Conservation (phyloP, 2,113 vertebrate genomes). For the Gallinago jamesoni region DNA sequence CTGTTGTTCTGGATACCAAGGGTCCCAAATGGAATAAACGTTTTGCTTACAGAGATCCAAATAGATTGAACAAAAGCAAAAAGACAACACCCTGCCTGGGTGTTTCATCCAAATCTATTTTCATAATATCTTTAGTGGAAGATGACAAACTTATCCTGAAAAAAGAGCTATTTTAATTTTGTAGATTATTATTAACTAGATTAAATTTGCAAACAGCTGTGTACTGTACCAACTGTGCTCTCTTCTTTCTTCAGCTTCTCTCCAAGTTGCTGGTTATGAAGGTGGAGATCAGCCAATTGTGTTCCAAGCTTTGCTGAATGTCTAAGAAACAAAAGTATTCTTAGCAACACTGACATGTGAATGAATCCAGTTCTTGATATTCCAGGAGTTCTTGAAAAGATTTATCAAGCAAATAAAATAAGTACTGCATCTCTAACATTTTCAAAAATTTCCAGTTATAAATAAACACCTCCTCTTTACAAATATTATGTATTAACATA, state of each 20-base stretch:
- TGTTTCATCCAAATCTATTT: neutral
- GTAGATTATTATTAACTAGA: neutral
- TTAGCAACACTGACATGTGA: neutral
- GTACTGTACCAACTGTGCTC: conserved; percentile 84
- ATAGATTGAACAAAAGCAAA: neutral
- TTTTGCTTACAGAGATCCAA: neutral
- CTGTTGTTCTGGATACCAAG: neutral
- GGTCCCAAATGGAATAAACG: neutral
- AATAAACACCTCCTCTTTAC: neutral
- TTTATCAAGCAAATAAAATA: neutral
- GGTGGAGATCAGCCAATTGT: conserved; percentile 89
- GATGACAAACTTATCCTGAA: neutral
- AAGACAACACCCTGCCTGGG: neutral
- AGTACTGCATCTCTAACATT: neutral
- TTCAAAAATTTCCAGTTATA: neutral
- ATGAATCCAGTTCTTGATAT: neutral
- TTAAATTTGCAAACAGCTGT: neutral
- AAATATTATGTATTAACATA: neutral
- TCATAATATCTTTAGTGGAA: neutral
- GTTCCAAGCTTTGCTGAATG: conserved; percentile 83
- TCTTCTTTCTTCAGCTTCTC: conserved; percentile 78
- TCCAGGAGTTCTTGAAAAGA: neutral
- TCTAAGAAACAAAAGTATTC: conserved; percentile 69
- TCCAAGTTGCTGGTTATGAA: conserved; percentile 84
- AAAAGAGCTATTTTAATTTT: neutral